phyloP scores from a whole-genome alignment of 2,888 invertebrate species.

The Sarcophaga carnaria region DNA sequence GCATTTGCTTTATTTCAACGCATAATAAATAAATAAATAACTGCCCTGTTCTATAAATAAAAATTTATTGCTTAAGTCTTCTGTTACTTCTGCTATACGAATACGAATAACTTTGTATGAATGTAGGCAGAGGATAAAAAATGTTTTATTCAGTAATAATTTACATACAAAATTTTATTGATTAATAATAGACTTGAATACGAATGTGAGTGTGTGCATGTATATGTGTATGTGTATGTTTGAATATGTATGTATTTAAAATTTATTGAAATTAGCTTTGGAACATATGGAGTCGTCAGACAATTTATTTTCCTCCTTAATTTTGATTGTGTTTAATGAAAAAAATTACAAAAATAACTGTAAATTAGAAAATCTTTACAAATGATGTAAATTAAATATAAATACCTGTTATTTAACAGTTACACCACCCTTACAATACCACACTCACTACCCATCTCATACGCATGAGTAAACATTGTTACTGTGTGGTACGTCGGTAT shows the following conservation, averaged over 20 bases:
- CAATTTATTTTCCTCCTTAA: background rate
- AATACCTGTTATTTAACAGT: background rate
- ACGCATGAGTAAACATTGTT: background rate
- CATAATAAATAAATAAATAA: too few species aligned
- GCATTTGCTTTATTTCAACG: too few species aligned
- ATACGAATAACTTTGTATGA: background rate
- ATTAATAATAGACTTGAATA: conserved; percentile 6
- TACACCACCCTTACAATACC: background rate
- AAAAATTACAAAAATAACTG: conserved; percentile 48
- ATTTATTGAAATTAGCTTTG: conserved; percentile 39
- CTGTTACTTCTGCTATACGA: background rate
- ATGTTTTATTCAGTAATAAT: conserved; percentile 34
- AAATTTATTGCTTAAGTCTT: too few species aligned
- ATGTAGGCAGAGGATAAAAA: conserved; percentile 1
- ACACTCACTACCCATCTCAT: background rate
- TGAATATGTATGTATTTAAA: background rate
- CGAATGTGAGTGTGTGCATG: background rate
- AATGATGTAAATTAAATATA: conserved; percentile 18
- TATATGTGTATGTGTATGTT: background rate
- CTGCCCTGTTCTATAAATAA: too few species aligned
- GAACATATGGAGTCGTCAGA: background rate
- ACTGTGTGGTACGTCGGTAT: background rate
- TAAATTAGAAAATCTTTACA: conserved; percentile 43
- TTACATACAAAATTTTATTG: conserved; percentile 33
- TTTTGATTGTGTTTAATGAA: conserved; percentile 18